phyloP scores from a whole-genome alignment of 2,113 vertebrate genomes.

The Gymnogyps californianus region DNA sequence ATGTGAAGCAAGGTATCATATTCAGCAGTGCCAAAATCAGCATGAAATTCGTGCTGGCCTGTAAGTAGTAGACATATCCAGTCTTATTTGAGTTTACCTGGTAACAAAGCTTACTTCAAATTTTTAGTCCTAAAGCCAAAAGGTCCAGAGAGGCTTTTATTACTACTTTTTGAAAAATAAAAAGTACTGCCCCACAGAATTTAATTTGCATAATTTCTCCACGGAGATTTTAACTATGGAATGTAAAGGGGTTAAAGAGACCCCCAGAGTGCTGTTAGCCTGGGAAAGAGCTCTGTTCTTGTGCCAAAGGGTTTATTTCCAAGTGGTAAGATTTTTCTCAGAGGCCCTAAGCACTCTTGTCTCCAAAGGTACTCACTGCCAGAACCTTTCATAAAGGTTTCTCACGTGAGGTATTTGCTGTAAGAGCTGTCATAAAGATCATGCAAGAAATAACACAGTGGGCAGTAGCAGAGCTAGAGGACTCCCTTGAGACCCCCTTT shows the following conservation, averaged over 20 bases:
- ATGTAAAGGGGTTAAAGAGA: neutral
- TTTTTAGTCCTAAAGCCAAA: neutral
- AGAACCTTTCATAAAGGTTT: conserved; percentile 23
- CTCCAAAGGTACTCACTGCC: neutral
- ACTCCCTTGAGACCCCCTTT: neutral
- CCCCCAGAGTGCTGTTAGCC: neutral
- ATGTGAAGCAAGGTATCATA: neutral
- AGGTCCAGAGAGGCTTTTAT: neutral
- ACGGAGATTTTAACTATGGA: neutral
- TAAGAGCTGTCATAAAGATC: neutral
- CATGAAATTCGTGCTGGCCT: neutral
- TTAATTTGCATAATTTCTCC: neutral
- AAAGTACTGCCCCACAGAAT: neutral
- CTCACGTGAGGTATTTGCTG: conserved; percentile 2
- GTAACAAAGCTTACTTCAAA: neutral
- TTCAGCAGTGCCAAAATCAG: neutral
- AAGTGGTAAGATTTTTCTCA: neutral
- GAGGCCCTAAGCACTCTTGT: neutral
- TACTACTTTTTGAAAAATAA: neutral
- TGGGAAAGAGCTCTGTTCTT: neutral
- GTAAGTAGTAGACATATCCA: neutral
- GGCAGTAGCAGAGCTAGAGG: neutral
- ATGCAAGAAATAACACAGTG: neutral
- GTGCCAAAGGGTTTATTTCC: neutral
- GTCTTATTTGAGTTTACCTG: neutral